Conservation (phyloP, 2,888 invertebrate genomes). For the Zhuqinia jingwanae region DNA sequence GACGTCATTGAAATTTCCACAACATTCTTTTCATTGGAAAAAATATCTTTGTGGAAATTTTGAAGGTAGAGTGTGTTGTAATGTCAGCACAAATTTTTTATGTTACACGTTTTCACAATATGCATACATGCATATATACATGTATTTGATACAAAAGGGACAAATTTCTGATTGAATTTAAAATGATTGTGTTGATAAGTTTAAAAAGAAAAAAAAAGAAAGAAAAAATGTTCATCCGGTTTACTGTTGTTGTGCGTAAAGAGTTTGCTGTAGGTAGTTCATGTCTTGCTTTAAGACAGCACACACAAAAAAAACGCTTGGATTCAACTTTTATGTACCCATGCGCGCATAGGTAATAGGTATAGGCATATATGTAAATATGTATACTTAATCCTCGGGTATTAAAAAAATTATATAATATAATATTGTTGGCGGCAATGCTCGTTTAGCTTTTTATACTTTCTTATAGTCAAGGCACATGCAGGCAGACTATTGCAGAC, state of each 20-base stretch:
- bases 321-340: neutral
- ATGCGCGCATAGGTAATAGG: neutral
- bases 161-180: constrained; percentile 50
- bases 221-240: constrained; percentile 51
- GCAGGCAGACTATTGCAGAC: neutral
- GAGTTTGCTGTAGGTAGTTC: constrained; percentile 46
- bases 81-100: neutral
- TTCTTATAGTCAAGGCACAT: neutral
- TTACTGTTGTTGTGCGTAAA: too few species aligned
- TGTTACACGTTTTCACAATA: neutral
- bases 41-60: constrained; percentile 38
- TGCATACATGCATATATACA: too few species aligned
- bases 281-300: neutral
- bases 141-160: neutral
- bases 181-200: neutral
- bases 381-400: neutral
- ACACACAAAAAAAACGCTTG: neutral
- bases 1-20: constrained; percentile 60
- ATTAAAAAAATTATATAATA: neutral
- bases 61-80: too few species aligned
- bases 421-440: neutral
- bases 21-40: constrained; percentile 28
- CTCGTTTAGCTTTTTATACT: too few species aligned
- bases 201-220: too few species aligned
- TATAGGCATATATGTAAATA: neutral